A percentile compares a stretch with the other conserved stretches of the same genome.
These are phyloP conservation scores for Lophochroa leadbeateri DNA, from an alignment of 2,113 vertebrate genomes.

Conservation along the genomic window DNA sequence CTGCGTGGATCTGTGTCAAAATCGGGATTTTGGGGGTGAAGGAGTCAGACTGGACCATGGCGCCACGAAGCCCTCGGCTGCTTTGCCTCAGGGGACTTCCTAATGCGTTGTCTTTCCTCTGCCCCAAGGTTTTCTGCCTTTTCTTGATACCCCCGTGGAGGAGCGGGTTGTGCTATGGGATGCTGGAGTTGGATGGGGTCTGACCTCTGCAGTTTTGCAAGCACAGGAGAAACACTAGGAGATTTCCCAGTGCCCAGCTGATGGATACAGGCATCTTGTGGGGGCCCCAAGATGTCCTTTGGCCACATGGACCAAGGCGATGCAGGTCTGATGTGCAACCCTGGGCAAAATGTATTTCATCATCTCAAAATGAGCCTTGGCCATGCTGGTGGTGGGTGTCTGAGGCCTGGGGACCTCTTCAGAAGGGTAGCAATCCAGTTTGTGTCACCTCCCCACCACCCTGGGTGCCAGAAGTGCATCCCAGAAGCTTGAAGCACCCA, in stretches of 20 bases:
- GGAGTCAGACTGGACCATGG: accelerated
- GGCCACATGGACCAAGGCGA: accelerated
- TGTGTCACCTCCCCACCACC: accelerated
- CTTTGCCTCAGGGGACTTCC: accelerated
- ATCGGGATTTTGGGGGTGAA: accelerated
- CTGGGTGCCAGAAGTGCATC: neutral
- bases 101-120: accelerated
- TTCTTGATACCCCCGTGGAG: neutral
- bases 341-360: neutral
- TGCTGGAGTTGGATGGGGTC: neutral
- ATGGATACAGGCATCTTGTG: accelerated
- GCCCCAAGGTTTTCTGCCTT: neutral
- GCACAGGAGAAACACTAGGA: neutral
- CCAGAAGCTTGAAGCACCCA: neutral
- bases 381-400: accelerated
- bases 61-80: accelerated
- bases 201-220: neutral
- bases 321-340: neutral
- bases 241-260: neutral
- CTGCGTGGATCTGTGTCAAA: neutral
- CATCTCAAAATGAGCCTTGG: neutral
- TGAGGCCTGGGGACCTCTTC: neutral
- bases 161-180: accelerated
- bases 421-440: neutral
- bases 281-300: neutral